Evolutionary conservation across 2,888 invertebrate species (phyloP).

Genomic region (Torymus texanus): DNA sequence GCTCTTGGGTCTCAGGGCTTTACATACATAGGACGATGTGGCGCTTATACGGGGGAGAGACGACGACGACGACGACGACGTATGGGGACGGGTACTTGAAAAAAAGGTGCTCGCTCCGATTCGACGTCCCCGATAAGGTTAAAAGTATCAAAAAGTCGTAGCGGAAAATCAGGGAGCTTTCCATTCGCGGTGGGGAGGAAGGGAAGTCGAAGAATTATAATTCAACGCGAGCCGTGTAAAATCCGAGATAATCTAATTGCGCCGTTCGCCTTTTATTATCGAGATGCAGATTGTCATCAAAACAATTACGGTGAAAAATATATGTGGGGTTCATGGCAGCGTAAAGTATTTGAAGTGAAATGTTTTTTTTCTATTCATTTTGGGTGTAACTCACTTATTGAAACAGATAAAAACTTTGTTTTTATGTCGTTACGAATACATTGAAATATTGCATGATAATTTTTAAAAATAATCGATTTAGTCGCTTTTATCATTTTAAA

Average conservation of each 20-base stretch:
- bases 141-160: background rate
- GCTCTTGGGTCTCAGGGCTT: background rate
- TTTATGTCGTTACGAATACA: too few relatives aligned
- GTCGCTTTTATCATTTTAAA: too few relatives aligned
- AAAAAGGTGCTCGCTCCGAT: slow-evolving; percentile 16
- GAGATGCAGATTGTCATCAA: background rate
- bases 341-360: too few relatives aligned
- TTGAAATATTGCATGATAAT: too few relatives aligned
- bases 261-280: background rate
- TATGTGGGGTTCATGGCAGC: too few relatives aligned
- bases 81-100: background rate
- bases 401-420: too few relatives aligned
- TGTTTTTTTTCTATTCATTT: too few relatives aligned
- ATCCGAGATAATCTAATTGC: background rate
- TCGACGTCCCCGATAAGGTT: slow-evolving; percentile 6
- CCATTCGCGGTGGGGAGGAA: background rate
- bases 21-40: slow-evolving; percentile 6
- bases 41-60: background rate
- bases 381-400: too few relatives aligned
- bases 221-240: background rate
- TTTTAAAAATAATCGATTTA: too few relatives aligned
- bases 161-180: background rate
- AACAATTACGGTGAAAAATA: too few relatives aligned
- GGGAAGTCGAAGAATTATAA: too few relatives aligned
- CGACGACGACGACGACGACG: background rate